Percentiles rank a stretch among this genome's conserved stretches.
Conservation (phyloP, 2,797 vertebrate genomes). For the Chrosomus eos region DNA sequence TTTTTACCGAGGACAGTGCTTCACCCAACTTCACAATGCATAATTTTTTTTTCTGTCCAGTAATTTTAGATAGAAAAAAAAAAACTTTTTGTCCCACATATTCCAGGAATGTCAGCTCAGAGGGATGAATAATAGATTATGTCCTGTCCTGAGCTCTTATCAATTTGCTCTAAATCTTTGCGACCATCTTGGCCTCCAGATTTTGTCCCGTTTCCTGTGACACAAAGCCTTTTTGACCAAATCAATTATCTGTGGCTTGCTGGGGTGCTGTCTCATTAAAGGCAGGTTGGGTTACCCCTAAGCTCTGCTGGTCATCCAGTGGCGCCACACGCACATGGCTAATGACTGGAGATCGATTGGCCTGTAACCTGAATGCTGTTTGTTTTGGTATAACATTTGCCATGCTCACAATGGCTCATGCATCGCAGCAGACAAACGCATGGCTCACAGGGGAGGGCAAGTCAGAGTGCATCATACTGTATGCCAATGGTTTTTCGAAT, state of each 20-base stretch:
- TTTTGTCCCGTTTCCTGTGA: slow-evolving; percentile 69
- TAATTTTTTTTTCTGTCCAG: slow-evolving; percentile 2
- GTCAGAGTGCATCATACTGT: slow-evolving; percentile 41
- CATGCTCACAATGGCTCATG: slow-evolving; percentile 66
- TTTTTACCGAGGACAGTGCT: slow-evolving; percentile 18
- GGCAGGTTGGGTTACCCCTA: slow-evolving; percentile 70
- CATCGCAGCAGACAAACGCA: slow-evolving; percentile 65
- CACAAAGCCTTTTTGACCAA: slow-evolving; percentile 67
- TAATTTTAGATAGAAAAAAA: slow-evolving; percentile 35
- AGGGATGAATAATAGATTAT: slow-evolving; percentile 63
- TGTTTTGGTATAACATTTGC: slow-evolving; percentile 76
- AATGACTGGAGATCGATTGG: slow-evolving; percentile 82
- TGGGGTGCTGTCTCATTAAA: slow-evolving; percentile 65
- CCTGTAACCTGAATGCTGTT: slow-evolving; percentile 77
- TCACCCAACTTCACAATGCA: slow-evolving; percentile 19
- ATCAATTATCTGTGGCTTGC: slow-evolving; percentile 70
- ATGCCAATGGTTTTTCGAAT: neutral
- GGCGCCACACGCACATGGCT: slow-evolving; percentile 79
- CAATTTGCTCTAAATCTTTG: slow-evolving; percentile 49
- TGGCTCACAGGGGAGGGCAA: slow-evolving; percentile 37
- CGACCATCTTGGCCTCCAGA: slow-evolving; percentile 49
- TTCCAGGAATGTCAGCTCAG: slow-evolving; percentile 58
- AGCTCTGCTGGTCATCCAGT: slow-evolving; percentile 74
- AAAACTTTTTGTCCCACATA: slow-evolving; percentile 36
- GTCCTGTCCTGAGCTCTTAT: slow-evolving; percentile 58